Evolutionary conservation across 2,888 invertebrate genomes (phyloP), one percentile per base, ranked within the genome.

Genomic region (Eupithecia insigniata): DNA sequence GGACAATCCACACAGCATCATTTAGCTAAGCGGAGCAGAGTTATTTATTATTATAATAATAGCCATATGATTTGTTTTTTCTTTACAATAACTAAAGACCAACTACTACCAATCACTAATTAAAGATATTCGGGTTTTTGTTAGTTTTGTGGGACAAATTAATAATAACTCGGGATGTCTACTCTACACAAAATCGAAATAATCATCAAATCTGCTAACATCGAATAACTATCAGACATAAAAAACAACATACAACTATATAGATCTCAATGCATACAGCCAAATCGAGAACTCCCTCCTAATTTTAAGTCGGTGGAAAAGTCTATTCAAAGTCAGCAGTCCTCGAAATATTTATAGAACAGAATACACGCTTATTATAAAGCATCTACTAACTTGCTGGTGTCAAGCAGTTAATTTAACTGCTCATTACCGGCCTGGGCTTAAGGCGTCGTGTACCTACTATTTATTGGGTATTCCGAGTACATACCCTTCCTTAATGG

Each of bases 401-500:
- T 43, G 36, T 62, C 67, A 58, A 62, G 71, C 62, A 64, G 74
- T 30, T 74, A 74, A 71, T 72, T 69, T 74, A 74, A 67, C 71
- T 60, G 69, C 74, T 74, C 71, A 74, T 74, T 74, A 74, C 67
- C 30, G 66, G 67, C 69, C 71, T 67, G 60, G 36, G 74, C 71
- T 74, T 69, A 74, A 60, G 55, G 51, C 58, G 71, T 71, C 74
- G 71, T 74, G 71, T 74, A 74, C 60, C 69, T 60, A 67, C 67
- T 74, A 71, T 74, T 74, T 69, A 74, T 74, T 74, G 69, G 67
- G 69, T 69, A 67, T 71, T 69, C 69, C 62, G 71, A 26, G 26
- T 26, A 55, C 58, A 60, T 69, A 71, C 60, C 74, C 65, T 65
- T 60, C 60, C 71, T 67, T 69, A 71, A 71, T 74, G 74, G 69